Evolutionary conservation across 2,113 vertebrate genomes (phyloP).

Genomic region (Thamnaconus septentrionalis): DNA sequence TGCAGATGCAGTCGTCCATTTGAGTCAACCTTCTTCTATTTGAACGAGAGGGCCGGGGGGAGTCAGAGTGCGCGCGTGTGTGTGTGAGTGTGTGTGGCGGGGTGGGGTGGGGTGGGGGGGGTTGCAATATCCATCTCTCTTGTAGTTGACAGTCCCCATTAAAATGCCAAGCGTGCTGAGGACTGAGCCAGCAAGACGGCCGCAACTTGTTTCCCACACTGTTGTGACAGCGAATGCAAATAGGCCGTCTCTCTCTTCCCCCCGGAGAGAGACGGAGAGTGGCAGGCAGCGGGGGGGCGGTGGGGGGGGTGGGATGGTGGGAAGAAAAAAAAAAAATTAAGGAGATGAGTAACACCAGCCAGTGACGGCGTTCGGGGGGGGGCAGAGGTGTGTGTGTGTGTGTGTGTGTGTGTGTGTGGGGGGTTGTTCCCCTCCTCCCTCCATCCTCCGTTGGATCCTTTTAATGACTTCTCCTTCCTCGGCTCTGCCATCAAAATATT

Average conservation of each 20-base stretch:
- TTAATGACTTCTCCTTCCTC: constrained; percentile 65
- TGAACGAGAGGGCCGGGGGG: constrained; percentile 7
- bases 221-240: constrained; percentile 78
- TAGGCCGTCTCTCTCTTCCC: constrained; percentile 53
- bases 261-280: constrained; percentile 57
- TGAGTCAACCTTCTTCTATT: constrained; percentile 40
- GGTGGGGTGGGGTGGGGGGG: not conserved
- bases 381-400: no score
- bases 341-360: constrained; percentile 36
- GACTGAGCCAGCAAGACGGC: constrained; percentile 47
- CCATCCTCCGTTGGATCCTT: constrained; percentile 37
- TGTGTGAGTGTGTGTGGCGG: not conserved
- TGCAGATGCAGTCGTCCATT: constrained; percentile 65
- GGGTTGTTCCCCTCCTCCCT: not conserved
- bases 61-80: not conserved
- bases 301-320: constrained; percentile 1
- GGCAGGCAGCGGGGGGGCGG: constrained; percentile 32
- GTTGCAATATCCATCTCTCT: constrained; percentile 59
- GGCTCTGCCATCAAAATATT: constrained; percentile 75
- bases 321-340: constrained; percentile 5
- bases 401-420: no score
- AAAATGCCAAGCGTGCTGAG: constrained; percentile 58
- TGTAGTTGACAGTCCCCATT: constrained; percentile 73
- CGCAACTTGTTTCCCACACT: constrained; percentile 72
- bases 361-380: constrained; percentile 26